Conservation (phyloP, 2,888 invertebrate genomes). For the Anorthoa munda region DNA sequence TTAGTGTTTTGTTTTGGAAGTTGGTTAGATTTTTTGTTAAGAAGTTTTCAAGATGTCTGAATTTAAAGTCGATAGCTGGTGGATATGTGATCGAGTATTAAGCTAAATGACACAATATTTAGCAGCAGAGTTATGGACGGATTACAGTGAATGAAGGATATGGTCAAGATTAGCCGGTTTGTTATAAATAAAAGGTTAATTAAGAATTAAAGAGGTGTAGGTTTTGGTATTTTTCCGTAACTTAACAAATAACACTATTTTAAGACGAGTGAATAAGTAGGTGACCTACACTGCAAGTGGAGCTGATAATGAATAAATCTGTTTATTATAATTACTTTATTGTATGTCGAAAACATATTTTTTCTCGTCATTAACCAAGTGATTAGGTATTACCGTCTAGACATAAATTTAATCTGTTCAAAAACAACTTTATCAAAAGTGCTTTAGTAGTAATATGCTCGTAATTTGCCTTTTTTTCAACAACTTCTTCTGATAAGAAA, state of each 20-base stretch:
- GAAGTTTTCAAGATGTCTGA: neutral
- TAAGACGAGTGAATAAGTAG: neutral
- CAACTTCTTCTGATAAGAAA: conserved; percentile 13
- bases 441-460: conserved; percentile 9
- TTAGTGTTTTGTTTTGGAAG: too few relatives aligned
- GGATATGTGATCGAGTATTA: neutral
- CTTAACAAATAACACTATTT: neutral
- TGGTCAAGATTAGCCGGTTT: too few relatives aligned
- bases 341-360: conserved; percentile 21
- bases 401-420: conserved; percentile 15
- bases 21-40: too few relatives aligned
- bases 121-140: too few relatives aligned
- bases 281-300: conserved; percentile 18
- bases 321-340: conserved; percentile 23
- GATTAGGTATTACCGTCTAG: conserved; percentile 8
- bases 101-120: too few relatives aligned
- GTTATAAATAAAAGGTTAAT: too few relatives aligned
- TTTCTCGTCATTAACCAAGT: conserved; percentile 1
- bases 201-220: too few relatives aligned
- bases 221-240: neutral
- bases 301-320: conserved; percentile 31
- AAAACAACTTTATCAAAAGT: conserved; percentile 45
- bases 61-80: neutral
- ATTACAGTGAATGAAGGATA: too few relatives aligned
- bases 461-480: neutral